Percentiles rank a stretch among this genome's conserved stretches.
phyloP scores from a whole-genome alignment of 2,888 invertebrate species.

The Disparrhopalites patrizii region DNA sequence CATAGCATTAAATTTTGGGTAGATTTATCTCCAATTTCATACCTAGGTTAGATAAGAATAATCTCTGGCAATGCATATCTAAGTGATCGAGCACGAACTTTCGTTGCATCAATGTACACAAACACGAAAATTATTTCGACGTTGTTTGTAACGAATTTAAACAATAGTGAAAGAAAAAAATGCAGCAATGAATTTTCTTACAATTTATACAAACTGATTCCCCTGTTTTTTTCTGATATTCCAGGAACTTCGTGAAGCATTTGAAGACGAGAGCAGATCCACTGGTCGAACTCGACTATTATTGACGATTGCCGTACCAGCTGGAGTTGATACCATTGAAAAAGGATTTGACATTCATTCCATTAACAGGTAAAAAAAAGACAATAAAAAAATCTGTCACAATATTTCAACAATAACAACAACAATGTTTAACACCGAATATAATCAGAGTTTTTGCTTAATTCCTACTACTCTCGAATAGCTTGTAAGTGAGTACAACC shows the following conservation, averaged over 20 bases:
- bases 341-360: constrained; percentile 88
- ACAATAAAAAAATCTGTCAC: neutral
- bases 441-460: too few species aligned
- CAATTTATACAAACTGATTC: neutral
- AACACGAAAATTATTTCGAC: too few species aligned
- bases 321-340: constrained; percentile 86
- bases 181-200: neutral
- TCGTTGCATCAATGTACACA: too few species aligned
- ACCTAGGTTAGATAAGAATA: too few species aligned
- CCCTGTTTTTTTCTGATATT: constrained; percentile 26
- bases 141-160: too few species aligned
- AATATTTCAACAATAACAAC: neutral
- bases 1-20: too few species aligned
- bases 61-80: too few species aligned
- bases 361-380: constrained; percentile 64
- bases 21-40: too few species aligned
- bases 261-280: constrained; percentile 77
- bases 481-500: too few species aligned
- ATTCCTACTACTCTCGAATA: too few species aligned
- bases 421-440: neutral
- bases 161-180: too few species aligned
- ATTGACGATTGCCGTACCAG: constrained; percentile 88
- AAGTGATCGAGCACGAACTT: too few species aligned
- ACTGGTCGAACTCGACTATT: constrained; percentile 74
- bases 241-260: constrained; percentile 80